Percentiles rank a stretch among this genome's conserved stretches.
These are phyloP conservation scores for Elephantulus edwardii DNA, from an alignment of 2,113 vertebrate species.

Conservation along the genomic window DNA sequence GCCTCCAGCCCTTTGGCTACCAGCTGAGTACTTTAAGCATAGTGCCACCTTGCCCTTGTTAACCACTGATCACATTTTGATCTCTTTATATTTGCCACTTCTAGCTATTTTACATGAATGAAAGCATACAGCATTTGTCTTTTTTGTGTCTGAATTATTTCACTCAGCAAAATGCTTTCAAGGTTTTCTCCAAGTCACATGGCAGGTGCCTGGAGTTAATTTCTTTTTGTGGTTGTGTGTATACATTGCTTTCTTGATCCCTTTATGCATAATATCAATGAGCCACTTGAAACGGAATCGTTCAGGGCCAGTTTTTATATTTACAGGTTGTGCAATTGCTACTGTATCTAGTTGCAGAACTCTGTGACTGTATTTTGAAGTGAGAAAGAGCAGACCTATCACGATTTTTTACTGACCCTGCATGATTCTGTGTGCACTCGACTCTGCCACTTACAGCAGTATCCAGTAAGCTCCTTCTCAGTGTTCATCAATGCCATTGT, in stretches of 20 bases:
- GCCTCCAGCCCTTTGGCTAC: not conserved
- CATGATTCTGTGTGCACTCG: not conserved
- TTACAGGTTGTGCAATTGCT: not conserved
- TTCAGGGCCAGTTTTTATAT: not conserved
- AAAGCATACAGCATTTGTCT: not conserved
- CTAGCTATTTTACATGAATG: not conserved
- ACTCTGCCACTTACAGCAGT: conserved; percentile 11
- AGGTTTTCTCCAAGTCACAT: not conserved
- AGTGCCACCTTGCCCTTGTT: not conserved
- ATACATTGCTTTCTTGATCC: not conserved
- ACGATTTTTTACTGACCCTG: not conserved
- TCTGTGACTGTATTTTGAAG: not conserved
- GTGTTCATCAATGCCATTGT: conserved; percentile 47
- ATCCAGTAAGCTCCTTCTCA: not conserved
- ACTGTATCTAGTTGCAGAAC: not conserved
- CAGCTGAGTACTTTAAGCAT: not conserved
- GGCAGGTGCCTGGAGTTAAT: not conserved
- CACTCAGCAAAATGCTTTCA: not conserved
- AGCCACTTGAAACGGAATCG: not conserved
- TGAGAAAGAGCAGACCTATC: not conserved
- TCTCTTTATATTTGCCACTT: not conserved
- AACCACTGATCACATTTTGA: not conserved
- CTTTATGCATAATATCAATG: not conserved
- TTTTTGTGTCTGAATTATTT: not conserved
- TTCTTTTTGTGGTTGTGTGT: not conserved